These are phyloP conservation scores for Tetraodon nigroviridis DNA, from an alignment of 2,113 vertebrate genomes.

Conservation along the genomic window DNA sequence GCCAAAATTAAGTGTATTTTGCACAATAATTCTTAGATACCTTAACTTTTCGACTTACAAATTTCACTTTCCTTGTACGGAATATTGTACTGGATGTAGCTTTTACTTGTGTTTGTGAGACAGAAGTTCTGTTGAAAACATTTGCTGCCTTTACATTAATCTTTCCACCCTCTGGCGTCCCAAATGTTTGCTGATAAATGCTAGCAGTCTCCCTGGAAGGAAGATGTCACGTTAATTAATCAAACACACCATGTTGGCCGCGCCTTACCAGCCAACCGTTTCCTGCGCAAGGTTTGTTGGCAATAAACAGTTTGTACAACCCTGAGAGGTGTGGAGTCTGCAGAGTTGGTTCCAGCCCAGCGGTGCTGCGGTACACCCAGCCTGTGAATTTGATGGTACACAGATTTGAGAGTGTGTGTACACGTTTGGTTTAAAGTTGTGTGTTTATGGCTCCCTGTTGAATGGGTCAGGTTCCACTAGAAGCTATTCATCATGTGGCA, in stretches of 20 bases:
- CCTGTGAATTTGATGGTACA: conserved; percentile 14
- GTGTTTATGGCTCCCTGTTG: conserved; percentile 30
- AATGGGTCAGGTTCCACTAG: conserved; percentile 18
- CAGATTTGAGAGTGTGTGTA: neutral
- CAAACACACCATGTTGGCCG: conserved; percentile 44
- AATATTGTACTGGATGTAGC: too few relatives aligned
- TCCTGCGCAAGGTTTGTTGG: conserved; percentile 42
- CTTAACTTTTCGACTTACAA: too few relatives aligned
- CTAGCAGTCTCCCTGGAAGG: conserved; percentile 62
- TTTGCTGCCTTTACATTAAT: conserved; percentile 23
- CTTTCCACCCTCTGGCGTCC: conserved; percentile 32
- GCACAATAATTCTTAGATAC: too few relatives aligned
- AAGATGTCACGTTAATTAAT: conserved; percentile 67
- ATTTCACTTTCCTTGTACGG: too few relatives aligned
- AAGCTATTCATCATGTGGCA: conserved; percentile 33
- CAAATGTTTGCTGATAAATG: conserved; percentile 70
- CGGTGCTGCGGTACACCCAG: conserved; percentile 13
- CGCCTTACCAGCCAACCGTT: conserved; percentile 46
- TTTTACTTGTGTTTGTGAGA: conserved; percentile 3
- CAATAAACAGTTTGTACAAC: conserved; percentile 48
- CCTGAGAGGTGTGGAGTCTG: conserved; percentile 37
- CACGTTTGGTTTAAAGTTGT: conserved; percentile 21
- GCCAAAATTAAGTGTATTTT: too few relatives aligned
- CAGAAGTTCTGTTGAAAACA: conserved; percentile 9
- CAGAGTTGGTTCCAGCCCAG: conserved; percentile 12